phyloP scores from a whole-genome alignment of 2,797 vertebrate species.

The Myotis myotis region DNA sequence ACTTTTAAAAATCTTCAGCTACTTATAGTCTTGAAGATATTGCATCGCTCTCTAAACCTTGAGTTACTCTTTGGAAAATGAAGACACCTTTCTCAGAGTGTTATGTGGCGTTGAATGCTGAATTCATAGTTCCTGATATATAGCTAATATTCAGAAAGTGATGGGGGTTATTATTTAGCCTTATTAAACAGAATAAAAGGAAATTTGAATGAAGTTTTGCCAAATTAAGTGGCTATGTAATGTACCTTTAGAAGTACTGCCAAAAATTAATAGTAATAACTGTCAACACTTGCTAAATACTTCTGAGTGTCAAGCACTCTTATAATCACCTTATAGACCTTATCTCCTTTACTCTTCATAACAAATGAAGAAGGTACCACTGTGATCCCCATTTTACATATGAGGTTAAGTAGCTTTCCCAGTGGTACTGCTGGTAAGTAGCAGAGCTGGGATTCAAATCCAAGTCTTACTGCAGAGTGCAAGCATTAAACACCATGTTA shows the following conservation, averaged over 20 bases:
- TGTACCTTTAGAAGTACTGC: not conserved
- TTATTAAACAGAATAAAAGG: constrained; percentile 6
- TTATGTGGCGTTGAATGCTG: not conserved
- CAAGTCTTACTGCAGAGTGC: not conserved
- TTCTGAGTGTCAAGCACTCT: not conserved
- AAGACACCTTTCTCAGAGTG: not conserved
- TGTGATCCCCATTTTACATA: not conserved
- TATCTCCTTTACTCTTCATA: not conserved
- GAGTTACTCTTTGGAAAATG: not conserved
- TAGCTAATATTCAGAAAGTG: not conserved
- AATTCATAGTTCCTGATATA: not conserved
- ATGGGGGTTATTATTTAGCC: not conserved
- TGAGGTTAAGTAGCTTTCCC: not conserved
- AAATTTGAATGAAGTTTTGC: constrained; percentile 1
- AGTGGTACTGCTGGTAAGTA: not conserved
- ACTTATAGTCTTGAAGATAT: not conserved
- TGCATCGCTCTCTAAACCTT: not conserved
- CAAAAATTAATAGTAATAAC: constrained; percentile 12
- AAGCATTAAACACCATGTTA: not conserved
- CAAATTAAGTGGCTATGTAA: not conserved
- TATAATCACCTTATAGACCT: not conserved
- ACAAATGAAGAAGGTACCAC: not conserved
- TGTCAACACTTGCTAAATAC: not conserved
- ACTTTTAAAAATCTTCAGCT: constrained; percentile 16
- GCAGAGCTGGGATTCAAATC: not conserved